Evolutionary conservation across 2,113 vertebrate genomes (phyloP).

Genomic region (Daboia siamensis): DNA sequence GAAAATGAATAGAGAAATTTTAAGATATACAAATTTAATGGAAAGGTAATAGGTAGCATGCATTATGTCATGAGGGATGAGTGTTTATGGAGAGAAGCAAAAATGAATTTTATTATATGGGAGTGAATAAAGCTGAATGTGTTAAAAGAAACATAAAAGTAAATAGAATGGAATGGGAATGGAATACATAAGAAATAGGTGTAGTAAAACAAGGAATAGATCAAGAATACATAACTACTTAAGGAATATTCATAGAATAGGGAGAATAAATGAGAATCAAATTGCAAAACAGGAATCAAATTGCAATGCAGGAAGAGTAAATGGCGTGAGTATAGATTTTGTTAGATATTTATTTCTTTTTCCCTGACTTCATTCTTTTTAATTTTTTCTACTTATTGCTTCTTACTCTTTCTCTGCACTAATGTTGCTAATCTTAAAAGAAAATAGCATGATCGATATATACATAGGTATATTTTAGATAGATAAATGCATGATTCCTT

Average conservation of each 20-base stretch:
- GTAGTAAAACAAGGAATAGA: not conserved
- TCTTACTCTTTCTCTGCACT: not conserved
- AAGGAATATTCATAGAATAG: not conserved
- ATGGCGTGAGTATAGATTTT: not conserved
- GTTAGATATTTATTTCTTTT: not conserved
- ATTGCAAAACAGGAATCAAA: not conserved
- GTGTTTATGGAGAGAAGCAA: not conserved
- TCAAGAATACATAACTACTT: not conserved
- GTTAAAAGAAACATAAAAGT: not conserved
- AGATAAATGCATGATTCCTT: rapidly evolving
- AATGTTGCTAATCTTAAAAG: not conserved
- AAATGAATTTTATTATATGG: not conserved
- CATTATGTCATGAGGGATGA: not conserved
- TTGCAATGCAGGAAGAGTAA: not conserved
- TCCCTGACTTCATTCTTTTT: not conserved
- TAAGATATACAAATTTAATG: not conserved
- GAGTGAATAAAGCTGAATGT: not conserved
- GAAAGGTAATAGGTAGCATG: not conserved
- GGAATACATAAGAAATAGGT: not conserved
- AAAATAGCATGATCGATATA: not conserved
- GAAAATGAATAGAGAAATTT: not conserved
- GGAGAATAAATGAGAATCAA: not conserved
- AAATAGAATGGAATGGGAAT: not conserved
- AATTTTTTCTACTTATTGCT: not conserved
- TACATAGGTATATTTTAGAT: not conserved